Conservation (phyloP, 2,113 vertebrate species). For the Cyanocitta stelleri region DNA sequence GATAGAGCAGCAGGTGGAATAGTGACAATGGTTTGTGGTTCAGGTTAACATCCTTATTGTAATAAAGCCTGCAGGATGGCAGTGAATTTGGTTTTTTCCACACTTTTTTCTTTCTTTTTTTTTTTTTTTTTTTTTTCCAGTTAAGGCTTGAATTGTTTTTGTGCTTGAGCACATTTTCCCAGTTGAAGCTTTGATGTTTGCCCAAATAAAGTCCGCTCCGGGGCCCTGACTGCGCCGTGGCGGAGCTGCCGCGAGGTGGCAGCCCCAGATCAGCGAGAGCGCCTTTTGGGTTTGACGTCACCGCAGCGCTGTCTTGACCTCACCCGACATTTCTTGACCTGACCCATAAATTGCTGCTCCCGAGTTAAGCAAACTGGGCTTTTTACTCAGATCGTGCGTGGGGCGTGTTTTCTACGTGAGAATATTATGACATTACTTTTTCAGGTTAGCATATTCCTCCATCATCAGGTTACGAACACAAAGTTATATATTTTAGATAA, state of each 20-base stretch:
- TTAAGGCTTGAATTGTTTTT: not conserved
- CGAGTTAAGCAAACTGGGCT: not conserved
- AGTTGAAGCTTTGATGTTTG: rapidly evolving
- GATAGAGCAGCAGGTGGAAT: not conserved
- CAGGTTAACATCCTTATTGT: not conserved
- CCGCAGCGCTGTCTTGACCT: rapidly evolving
- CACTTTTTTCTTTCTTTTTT: no score
- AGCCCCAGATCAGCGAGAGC: not conserved
- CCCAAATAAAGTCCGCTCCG: rapidly evolving
- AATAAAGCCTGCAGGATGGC: not conserved
- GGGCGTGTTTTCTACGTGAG: not conserved
- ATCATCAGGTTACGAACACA: not conserved
- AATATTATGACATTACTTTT: not conserved
- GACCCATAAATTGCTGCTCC: not conserved
- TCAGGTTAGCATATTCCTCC: not conserved
- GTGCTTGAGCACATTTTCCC: rapidly evolving
- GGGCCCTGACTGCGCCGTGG: not conserved
- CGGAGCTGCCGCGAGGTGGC: constrained; percentile 32
- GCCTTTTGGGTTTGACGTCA: not conserved
- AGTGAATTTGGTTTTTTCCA: not conserved
- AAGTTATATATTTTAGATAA: not conserved
- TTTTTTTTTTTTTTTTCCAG: no score
- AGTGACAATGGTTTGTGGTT: not conserved
- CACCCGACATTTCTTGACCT: not conserved
- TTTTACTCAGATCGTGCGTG: rapidly evolving